Conservation (phyloP, 1,140 invertebrate species). For the fruit fly (Drosophila melanogaster) region Release_6_plus_ISO1_MT NT_033779.5:15036501-15037000, state of each 20-base stretch:
- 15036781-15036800: conserved; percentile 87
- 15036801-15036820: conserved; percentile 88
- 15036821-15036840: conserved; percentile 91
- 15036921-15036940: conserved; percentile 88
- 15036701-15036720: conserved; percentile 61
- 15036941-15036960: conserved; percentile 88
- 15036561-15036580: not conserved
- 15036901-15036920: conserved; percentile 90
- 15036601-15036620: conserved; percentile 89
- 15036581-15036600: conserved; percentile 90
- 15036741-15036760: conserved; percentile 76
- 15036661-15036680: conserved; percentile 89
- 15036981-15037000: conserved; percentile 88
- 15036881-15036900: conserved; percentile 88
- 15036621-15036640: conserved; percentile 86
- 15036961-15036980: conserved; percentile 89
- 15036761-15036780: conserved; percentile 83
- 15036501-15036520: not conserved
- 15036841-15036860: conserved; percentile 90
- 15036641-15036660: conserved; percentile 88
- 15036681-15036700: conserved; percentile 86
- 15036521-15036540: not conserved
- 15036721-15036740: conserved; percentile 70
- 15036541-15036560: no score
- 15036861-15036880: conserved; percentile 87